Evolutionary conservation across 2,888 invertebrate species (phyloP).

Genomic region (Tholera decimalis): DNA sequence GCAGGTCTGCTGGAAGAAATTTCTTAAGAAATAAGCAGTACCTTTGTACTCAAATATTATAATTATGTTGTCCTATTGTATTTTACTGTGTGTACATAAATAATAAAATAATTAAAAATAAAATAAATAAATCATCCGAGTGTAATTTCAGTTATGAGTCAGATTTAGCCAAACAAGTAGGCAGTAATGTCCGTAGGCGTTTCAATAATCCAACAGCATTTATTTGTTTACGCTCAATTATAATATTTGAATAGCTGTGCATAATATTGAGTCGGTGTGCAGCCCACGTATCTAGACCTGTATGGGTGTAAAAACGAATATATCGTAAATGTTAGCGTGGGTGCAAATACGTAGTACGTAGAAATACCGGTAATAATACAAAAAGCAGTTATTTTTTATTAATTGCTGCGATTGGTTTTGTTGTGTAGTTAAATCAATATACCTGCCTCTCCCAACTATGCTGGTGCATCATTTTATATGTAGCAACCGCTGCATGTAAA

Average conservation of each 20-base stretch:
- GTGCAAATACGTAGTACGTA: not conserved
- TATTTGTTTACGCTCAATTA: constrained; percentile 45
- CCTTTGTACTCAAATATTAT: too few relatives aligned
- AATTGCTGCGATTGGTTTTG: not conserved
- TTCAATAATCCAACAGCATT: constrained; percentile 18
- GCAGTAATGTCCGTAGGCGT: constrained; percentile 25
- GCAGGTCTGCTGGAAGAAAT: too few relatives aligned
- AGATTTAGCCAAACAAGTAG: constrained; percentile 21
- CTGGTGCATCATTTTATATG: not conserved
- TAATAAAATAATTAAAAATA: too few relatives aligned
- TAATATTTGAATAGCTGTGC: constrained; percentile 35
- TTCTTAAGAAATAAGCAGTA: too few relatives aligned
- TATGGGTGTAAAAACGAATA: constrained; percentile 21
- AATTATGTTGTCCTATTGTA: too few relatives aligned
- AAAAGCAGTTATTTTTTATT: constrained; percentile 1
- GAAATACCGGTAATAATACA: constrained; percentile 4
- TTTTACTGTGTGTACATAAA: too few relatives aligned
- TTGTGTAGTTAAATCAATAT: not conserved
- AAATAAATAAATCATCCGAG: too few relatives aligned
- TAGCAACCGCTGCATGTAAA: not conserved
- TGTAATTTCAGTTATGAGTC: not conserved
- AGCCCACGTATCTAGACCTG: constrained; percentile 24
- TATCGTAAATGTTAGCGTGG: constrained; percentile 15
- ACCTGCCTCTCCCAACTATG: not conserved
- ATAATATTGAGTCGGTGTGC: constrained; percentile 25